Conservation (phyloP, 2,888 invertebrate species). For the Nephrotoma flavescens region DNA sequence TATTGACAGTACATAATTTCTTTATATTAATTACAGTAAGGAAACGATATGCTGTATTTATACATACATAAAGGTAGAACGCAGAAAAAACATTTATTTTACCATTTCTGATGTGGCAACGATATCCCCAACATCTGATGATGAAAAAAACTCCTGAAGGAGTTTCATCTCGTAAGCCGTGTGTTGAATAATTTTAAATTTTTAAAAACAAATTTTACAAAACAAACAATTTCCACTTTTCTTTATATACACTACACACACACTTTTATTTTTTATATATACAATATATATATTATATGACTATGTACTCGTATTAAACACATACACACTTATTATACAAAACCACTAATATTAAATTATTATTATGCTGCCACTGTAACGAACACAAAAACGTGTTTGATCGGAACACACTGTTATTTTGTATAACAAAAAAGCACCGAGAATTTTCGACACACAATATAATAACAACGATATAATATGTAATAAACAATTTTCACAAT, state of each 20-base stretch:
- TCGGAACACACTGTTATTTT: neutral
- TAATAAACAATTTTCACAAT: neutral
- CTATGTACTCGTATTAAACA: neutral
- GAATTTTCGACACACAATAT: neutral
- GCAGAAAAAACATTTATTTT: constrained; percentile 12
- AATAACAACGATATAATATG: neutral
- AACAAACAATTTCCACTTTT: neutral
- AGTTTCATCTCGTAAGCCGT: constrained; percentile 22
- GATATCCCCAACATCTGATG: constrained; percentile 30
- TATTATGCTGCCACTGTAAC: neutral
- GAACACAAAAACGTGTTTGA: neutral
- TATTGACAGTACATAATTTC: neutral
- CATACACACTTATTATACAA: neutral
- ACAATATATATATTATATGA: neutral
- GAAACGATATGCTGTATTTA: neutral
- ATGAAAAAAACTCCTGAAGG: constrained; percentile 31
- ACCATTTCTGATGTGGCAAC: constrained; percentile 31
- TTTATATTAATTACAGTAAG: neutral
- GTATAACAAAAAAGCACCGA: neutral
- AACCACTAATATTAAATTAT: neutral
- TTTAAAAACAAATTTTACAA: neutral
- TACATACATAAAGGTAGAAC: neutral
- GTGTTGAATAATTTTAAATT: neutral
- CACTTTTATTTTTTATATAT: neutral
- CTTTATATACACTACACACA: neutral